phyloP scores from a whole-genome alignment of 2,113 vertebrate genomes.

The Dipodomys spectabilis region DNA sequence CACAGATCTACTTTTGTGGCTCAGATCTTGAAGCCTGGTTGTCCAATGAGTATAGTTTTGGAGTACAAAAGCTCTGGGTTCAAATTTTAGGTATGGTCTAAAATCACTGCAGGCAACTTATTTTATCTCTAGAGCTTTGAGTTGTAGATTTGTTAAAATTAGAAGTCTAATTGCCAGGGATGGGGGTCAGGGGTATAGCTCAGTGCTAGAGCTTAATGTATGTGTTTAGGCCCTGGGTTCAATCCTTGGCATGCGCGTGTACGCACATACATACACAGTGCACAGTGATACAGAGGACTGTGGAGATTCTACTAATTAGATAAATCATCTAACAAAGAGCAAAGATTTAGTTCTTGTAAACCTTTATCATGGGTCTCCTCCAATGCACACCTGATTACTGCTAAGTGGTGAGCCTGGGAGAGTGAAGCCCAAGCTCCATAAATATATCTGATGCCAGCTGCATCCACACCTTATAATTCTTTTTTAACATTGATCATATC shows the following conservation, averaged over 20 bases:
- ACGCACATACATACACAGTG: neutral
- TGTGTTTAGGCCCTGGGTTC: too few species aligned
- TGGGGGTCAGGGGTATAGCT: neutral
- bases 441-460: too few species aligned
- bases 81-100: neutral
- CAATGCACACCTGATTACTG: neutral
- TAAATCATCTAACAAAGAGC: neutral
- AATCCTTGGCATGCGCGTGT: neutral
- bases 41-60: neutral
- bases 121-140: neutral
- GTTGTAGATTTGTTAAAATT: neutral
- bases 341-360: neutral
- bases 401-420: neutral
- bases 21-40: neutral
- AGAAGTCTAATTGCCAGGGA: neutral
- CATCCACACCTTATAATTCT: neutral
- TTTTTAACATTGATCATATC: neutral
- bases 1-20: neutral
- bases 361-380: neutral
- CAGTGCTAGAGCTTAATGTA: neutral
- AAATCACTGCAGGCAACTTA: neutral
- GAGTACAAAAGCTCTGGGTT: slow-evolving; percentile 12
- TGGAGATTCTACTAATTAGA: neutral
- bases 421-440: neutral
- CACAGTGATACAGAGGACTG: neutral